phyloP scores from a whole-genome alignment of 2,113 vertebrate species.

The Dasypus novemcinctus region DNA sequence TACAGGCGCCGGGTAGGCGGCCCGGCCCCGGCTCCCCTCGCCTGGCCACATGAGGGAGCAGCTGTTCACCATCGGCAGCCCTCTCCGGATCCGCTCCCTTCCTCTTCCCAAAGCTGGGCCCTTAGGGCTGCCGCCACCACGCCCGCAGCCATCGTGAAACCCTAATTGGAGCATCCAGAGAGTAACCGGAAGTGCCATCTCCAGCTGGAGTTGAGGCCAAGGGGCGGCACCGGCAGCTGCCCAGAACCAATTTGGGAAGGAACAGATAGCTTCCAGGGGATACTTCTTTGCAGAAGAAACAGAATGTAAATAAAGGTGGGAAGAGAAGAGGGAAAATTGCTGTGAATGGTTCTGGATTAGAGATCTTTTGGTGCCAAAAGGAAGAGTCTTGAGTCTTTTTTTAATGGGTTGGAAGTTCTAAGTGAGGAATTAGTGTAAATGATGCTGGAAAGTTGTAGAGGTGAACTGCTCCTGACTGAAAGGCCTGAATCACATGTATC shows the following conservation, averaged over 20 bases:
- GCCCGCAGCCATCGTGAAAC: background rate
- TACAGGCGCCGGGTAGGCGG: background rate
- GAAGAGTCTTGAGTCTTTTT: background rate
- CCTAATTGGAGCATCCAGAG: background rate
- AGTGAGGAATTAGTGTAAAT: background rate
- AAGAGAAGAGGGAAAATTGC: constrained; percentile 25
- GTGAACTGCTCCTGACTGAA: constrained; percentile 29
- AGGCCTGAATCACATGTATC: constrained; percentile 15
- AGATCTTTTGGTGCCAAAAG: constrained; percentile 41
- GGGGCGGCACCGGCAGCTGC: constrained; percentile 48
- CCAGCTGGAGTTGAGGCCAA: constrained; percentile 36
- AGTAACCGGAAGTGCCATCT: constrained; percentile 69
- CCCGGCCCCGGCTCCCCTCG: background rate
- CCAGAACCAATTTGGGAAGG: background rate
- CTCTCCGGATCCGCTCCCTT: background rate
- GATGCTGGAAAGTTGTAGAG: constrained; percentile 55
- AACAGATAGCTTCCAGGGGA: background rate
- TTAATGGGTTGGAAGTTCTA: constrained; percentile 40
- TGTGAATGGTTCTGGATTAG: constrained; percentile 11
- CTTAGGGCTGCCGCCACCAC: too few species aligned
- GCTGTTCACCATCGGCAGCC: background rate
- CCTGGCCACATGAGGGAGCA: background rate
- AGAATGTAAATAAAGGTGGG: background rate
- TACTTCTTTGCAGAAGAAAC: background rate
- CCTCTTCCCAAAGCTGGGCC: background rate